Conservation (phyloP, 2,113 vertebrate genomes). For the Holacanthus passer region DNA sequence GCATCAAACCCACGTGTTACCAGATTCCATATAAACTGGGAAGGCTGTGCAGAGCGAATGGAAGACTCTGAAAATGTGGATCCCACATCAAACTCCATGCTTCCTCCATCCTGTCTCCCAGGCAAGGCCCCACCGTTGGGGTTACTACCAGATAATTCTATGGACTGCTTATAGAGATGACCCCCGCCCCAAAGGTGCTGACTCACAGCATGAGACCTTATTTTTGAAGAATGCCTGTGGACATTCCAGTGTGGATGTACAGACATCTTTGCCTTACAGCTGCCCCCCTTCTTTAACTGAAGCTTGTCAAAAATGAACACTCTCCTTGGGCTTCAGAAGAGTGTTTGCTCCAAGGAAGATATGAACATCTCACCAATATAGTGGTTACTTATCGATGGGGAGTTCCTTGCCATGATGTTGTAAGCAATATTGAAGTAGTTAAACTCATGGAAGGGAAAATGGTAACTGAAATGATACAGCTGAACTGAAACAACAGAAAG, state of each 20-base stretch:
- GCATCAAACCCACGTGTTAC: conserved; percentile 93
- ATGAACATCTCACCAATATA: conserved; percentile 30
- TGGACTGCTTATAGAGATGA: conserved; percentile 89
- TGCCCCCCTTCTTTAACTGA: conserved; percentile 54
- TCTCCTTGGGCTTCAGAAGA: conserved; percentile 44
- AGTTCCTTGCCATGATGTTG: conserved; percentile 27
- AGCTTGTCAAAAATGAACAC: conserved; percentile 42
- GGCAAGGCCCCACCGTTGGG: conserved; percentile 86
- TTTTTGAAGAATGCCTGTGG: conserved; percentile 65
- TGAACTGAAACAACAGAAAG: conserved; percentile 35
- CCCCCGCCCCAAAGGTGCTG: conserved; percentile 8
- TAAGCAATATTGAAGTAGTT: conserved; percentile 56
- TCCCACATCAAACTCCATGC: conserved; percentile 84
- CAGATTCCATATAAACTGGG: conserved; percentile 96
- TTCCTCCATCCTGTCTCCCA: conserved; percentile 86
- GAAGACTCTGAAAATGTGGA: conserved; percentile 92
- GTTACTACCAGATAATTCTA: conserved; percentile 91
- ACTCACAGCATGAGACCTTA: conserved; percentile 38
- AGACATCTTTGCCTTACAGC: conserved; percentile 71
- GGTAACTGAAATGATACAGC: conserved; percentile 19
- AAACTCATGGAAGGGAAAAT: conserved; percentile 9
- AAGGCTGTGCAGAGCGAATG: conserved; percentile 87
- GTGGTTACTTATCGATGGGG: conserved; percentile 29
- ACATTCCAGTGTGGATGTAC: conserved; percentile 69
- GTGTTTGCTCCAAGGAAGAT: conserved; percentile 41